A percentile compares a stretch with the other conserved stretches of the same genome.
These are phyloP conservation scores for Crotalus tigris DNA, from an alignment of 2,113 vertebrate genomes.

Conservation along the genomic window DNA sequence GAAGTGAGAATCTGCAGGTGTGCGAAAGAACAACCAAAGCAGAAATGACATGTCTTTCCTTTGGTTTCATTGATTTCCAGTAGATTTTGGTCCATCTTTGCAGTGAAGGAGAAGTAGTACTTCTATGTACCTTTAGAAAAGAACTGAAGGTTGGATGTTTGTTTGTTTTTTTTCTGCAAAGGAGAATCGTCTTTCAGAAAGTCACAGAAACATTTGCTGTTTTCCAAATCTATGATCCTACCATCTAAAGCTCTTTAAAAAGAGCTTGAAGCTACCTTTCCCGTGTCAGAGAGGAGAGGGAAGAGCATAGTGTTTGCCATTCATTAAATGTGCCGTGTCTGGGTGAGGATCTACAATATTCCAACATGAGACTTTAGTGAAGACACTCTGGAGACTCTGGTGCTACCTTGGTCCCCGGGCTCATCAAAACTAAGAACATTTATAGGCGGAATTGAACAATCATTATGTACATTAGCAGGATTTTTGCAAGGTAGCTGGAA, in stretches of 20 bases:
- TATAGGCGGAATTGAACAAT: not conserved
- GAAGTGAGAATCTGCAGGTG: not conserved
- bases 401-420: not conserved
- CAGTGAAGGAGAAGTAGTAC: not conserved
- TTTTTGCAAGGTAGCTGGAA: constrained; percentile 9
- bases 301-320: not conserved
- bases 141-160: too few relatives aligned
- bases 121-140: constrained; percentile 17
- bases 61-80: not conserved
- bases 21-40: not conserved
- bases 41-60: not conserved
- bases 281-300: not conserved
- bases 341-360: not conserved
- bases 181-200: not conserved
- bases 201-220: not conserved
- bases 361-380: not conserved
- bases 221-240: not conserved
- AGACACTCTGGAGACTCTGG: not conserved
- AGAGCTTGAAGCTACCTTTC: not conserved
- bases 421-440: not conserved
- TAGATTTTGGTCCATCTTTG: not conserved
- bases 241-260: not conserved
- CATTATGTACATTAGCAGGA: not conserved
- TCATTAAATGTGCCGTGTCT: not conserved
- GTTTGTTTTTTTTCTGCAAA: too few relatives aligned